These are phyloP conservation scores for Indicator indicator DNA, from an alignment of 2,113 vertebrate species.

Conservation along the genomic window DNA sequence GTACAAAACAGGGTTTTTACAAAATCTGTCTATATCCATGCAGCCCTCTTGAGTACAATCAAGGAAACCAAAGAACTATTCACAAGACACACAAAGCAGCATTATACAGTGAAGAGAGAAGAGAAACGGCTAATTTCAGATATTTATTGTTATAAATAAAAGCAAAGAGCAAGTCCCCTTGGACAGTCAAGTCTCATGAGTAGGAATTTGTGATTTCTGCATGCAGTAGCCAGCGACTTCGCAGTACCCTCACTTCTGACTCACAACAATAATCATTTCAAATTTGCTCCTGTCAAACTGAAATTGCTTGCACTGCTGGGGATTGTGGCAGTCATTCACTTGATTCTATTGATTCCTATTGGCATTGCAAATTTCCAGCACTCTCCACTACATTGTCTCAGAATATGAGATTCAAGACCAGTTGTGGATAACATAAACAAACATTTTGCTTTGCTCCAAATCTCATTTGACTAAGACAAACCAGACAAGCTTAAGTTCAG, in stretches of 20 bases:
- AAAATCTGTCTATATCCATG: not conserved
- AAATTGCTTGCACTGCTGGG: not conserved
- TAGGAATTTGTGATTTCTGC: not conserved
- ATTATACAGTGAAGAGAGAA: not conserved
- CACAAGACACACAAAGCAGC: not conserved
- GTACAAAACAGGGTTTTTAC: not conserved
- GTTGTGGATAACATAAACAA: not conserved
- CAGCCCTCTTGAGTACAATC: not conserved
- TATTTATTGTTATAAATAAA: not conserved
- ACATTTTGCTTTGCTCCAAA: not conserved
- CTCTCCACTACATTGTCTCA: not conserved
- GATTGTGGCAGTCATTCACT: not conserved
- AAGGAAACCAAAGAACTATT: not conserved
- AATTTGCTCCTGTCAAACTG: not conserved
- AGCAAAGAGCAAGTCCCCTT: not conserved
- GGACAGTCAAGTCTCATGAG: not conserved
- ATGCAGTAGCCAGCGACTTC: not conserved
- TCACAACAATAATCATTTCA: not conserved
- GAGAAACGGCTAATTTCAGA: not conserved
- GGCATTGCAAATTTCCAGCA: not conserved
- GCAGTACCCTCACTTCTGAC: not conserved
- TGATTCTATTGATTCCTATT: not conserved
- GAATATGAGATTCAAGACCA: fast-evolving
- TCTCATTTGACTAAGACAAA: not conserved
- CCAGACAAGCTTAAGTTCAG: not conserved